Evolutionary conservation across 1,140 invertebrate species (phyloP), one percentile per base, ranked within the genome.

Genomic region (Sinella curviseta): DNA sequence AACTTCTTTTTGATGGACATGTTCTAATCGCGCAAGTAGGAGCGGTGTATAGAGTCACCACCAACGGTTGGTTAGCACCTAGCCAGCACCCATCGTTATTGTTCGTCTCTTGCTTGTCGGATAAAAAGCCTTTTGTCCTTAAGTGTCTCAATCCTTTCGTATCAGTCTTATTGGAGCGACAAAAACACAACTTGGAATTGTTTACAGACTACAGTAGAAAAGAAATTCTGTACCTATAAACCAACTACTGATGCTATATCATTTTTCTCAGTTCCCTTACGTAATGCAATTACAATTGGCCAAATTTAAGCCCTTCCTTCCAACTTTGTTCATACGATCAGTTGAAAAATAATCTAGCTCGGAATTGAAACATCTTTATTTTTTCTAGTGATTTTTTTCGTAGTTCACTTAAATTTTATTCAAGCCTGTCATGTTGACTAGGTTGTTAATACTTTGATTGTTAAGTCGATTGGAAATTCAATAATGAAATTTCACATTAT

Each of bases 391-490:
- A 14, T 16, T 26, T 17, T 65, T 65, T 48, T 48, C 39, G 20
- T 8, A 48, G 39, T 48, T 48, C 39, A 20, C 39, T 48, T 48
- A 8, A 70, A 31, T 70, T 70, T 70, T 70, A 31, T 31, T 70
- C 31, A 24, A 30, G 26, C 24, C 65, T 70, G 65, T 70, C 65
- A 70, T 33, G 8, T 70, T 70, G 65, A 70, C n/a, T 70, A 8
- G 65, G 65, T 70, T 70, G 65, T 70, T 70, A 70, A 70, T 70
- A 70, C 65, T 31, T 4, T 31, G 65, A 70, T 70, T 70, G 65
- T 33, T 24, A 70, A 70, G 65, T 70, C 65, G 65, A 31, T 70
- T 70, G 65, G 65, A 70, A 70, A 70, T 70, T 16, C 26, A 65
- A 65, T 65, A 26, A 48, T 8, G 39, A 65, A 65, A 65, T 26